phyloP scores from a whole-genome alignment of 1,140 invertebrate genomes.

The Notospermus geniculatus region DNA sequence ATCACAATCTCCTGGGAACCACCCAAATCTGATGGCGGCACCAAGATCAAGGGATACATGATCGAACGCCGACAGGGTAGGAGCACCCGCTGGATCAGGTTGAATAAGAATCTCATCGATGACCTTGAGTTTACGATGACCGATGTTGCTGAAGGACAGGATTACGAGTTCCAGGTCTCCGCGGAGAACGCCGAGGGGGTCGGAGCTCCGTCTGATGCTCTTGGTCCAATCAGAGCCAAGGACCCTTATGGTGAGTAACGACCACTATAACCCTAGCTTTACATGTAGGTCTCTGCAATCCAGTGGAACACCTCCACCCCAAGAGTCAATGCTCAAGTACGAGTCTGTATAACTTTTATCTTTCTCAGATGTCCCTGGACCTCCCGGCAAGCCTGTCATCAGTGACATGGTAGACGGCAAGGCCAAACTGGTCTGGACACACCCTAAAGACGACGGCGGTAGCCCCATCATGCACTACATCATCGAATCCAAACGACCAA shows the following conservation, averaged over 20 bases:
- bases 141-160: constrained; percentile 83
- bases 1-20: constrained; percentile 84
- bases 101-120: constrained; percentile 70
- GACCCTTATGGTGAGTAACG: constrained; percentile 74
- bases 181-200: constrained; percentile 94
- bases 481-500: constrained; percentile 27
- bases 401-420: neutral
- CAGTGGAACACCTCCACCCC: no score
- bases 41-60: constrained; percentile 71
- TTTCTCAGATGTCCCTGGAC: constrained; percentile 2
- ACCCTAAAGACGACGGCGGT: constrained; percentile 94
- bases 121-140: constrained; percentile 62
- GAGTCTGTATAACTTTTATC: constrained; percentile 5
- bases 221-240: constrained; percentile 77
- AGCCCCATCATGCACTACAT: constrained; percentile 66
- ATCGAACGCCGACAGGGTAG: constrained; percentile 52
- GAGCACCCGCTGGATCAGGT: constrained; percentile 65
- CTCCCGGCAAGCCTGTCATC: constrained; percentile 1
- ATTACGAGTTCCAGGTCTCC: constrained; percentile 88
- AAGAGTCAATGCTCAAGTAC: no score
- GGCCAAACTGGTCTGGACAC: constrained; percentile 68
- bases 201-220: constrained; percentile 76
- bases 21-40: constrained; percentile 89
- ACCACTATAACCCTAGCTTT: no score
- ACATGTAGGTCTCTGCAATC: no score